These are phyloP conservation scores for Pseudorhombus dupliciocellatus DNA, from an alignment of 2,113 vertebrate genomes.

Conservation along the genomic window DNA sequence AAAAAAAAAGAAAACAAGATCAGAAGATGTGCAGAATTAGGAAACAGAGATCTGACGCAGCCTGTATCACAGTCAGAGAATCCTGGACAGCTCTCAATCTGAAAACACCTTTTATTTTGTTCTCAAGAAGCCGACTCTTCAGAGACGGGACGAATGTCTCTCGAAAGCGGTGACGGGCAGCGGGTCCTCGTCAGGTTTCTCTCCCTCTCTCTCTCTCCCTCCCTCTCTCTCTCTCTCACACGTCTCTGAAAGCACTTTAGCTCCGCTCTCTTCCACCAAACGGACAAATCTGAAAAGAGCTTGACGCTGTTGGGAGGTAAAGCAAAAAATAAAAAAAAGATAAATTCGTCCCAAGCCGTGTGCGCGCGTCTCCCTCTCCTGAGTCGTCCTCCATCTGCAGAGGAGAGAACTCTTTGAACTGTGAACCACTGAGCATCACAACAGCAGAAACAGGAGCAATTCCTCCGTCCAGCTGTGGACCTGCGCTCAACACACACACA, in stretches of 20 bases:
- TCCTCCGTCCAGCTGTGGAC: slow-evolving; percentile 69
- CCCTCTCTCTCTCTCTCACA: slow-evolving; percentile 35
- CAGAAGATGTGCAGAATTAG: background rate
- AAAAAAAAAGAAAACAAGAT: background rate
- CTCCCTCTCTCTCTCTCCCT: slow-evolving; percentile 26
- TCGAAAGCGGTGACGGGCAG: slow-evolving; percentile 58
- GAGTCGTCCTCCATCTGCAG: slow-evolving; percentile 41
- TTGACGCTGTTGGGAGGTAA: slow-evolving; percentile 17
- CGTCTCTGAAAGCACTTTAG: slow-evolving; percentile 44
- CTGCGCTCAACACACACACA: slow-evolving; percentile 32
- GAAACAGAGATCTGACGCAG: background rate
- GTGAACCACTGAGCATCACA: slow-evolving; percentile 70
- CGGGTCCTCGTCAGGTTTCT: slow-evolving; percentile 29
- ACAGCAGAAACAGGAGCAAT: slow-evolving; percentile 62
- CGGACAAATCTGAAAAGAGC: slow-evolving; percentile 39
- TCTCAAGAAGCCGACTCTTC: slow-evolving; percentile 22
- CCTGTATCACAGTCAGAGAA: background rate
- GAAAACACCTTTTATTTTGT: slow-evolving; percentile 10
- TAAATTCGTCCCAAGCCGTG: background rate
- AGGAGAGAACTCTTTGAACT: slow-evolving; percentile 71
- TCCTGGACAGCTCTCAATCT: slow-evolving; percentile 32
- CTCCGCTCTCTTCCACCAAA: slow-evolving; percentile 27
- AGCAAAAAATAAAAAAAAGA: slow-evolving; percentile 1
- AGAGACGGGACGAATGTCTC: slow-evolving; percentile 38
- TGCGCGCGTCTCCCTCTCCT: slow-evolving; percentile 22